Percentiles rank a stretch among this genome's conserved stretches.
phyloP scores from a whole-genome alignment of 2,113 vertebrate genomes.

The Festucalex cinctus region DNA sequence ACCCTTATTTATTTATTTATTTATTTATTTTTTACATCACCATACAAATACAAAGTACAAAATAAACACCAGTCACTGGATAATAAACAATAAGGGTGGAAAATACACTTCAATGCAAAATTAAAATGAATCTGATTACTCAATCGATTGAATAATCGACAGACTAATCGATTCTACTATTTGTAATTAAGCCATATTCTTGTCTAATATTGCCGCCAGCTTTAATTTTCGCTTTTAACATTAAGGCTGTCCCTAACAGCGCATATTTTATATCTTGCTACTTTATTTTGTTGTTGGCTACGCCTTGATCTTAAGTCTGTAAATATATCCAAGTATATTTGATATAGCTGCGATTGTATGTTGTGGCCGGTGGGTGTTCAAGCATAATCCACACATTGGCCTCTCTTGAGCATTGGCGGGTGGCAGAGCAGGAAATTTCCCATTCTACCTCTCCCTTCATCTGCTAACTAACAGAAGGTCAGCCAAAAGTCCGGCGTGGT shows the following conservation, averaged over 20 bases:
- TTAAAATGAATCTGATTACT: too few species aligned
- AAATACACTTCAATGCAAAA: too few species aligned
- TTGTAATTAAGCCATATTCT: too few species aligned
- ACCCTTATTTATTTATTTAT: too few species aligned
- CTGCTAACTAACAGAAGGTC: conserved; percentile 66
- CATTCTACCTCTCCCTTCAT: conserved; percentile 49
- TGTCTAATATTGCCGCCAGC: background rate
- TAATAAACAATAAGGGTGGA: too few species aligned
- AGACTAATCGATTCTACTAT: too few species aligned
- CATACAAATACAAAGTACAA: too few species aligned
- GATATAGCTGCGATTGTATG: background rate
- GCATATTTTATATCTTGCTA: background rate
- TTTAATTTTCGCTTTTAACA: background rate
- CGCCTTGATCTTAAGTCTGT: background rate
- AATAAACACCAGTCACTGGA: too few species aligned
- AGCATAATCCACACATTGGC: conserved; percentile 10
- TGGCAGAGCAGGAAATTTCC: conserved; percentile 41
- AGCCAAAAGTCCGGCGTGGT: conserved; percentile 61
- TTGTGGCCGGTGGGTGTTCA: background rate
- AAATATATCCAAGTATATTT: background rate
- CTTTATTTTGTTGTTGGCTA: background rate
- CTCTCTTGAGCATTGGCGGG: conserved; percentile 37
- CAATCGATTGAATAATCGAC: too few species aligned
- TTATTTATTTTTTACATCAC: too few species aligned
- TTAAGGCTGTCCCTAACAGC: background rate